phyloP scores from a whole-genome alignment of 2,113 vertebrate genomes.

The Pachycephala philippinensis region DNA sequence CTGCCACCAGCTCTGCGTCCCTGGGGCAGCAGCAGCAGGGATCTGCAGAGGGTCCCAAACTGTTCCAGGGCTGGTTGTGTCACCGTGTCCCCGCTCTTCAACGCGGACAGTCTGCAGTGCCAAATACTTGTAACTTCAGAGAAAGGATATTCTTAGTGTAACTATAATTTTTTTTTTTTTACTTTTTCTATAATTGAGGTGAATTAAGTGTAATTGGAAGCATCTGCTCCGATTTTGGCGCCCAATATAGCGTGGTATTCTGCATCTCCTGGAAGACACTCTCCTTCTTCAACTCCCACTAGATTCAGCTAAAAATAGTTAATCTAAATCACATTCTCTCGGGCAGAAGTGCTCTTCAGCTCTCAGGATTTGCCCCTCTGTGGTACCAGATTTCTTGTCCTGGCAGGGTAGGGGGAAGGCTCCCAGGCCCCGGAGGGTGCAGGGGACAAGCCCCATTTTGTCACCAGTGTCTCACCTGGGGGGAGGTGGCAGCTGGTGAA shows the following conservation, averaged over 20 bases:
- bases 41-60: neutral
- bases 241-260: neutral
- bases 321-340: neutral
- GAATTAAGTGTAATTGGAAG: slow-evolving; percentile 47
- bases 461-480: neutral
- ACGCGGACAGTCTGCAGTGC: fast-evolving
- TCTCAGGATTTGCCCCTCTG: neutral
- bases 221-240: neutral
- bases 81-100: neutral
- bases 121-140: neutral
- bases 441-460: neutral
- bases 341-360: neutral
- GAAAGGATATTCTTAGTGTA: neutral
- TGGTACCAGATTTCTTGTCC: neutral
- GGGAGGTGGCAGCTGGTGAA: fast-evolving
- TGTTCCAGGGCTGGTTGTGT: neutral
- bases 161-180: neutral
- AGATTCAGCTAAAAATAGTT: slow-evolving; percentile 37
- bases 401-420: neutral
- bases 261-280: slow-evolving; percentile 21
- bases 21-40: neutral
- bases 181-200: slow-evolving; percentile 28
- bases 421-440: fast-evolving
- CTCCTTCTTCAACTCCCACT: slow-evolving; percentile 25
- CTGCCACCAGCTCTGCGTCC: fast-evolving